Percentiles rank a stretch among this genome's conserved stretches.
These are phyloP conservation scores for Catocala sponsa DNA, from an alignment of 2,888 invertebrate species.

Conservation along the genomic window DNA sequence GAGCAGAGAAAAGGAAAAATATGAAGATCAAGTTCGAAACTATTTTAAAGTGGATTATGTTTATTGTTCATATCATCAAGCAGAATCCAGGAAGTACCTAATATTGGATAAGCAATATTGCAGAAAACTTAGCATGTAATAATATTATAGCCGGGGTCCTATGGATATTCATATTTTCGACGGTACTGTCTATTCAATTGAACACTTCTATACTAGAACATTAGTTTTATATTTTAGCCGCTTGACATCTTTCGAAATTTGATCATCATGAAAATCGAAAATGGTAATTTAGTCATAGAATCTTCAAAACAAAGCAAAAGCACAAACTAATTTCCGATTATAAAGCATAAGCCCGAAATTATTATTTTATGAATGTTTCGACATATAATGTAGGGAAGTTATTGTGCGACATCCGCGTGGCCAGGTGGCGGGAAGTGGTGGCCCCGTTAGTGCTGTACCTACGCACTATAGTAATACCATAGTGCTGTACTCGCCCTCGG, in stretches of 20 bases:
- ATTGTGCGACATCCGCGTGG: slow-evolving; percentile 65
- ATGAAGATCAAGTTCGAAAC: not conserved
- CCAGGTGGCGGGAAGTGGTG: slow-evolving; percentile 76
- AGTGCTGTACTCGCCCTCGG: slow-evolving; percentile 28
- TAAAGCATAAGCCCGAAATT: slow-evolving; percentile 16
- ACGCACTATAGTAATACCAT: slow-evolving; percentile 19
- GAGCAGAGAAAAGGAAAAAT: not conserved
- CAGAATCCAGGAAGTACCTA: not conserved
- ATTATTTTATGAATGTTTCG: slow-evolving; percentile 44
- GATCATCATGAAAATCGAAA: too few relatives aligned
- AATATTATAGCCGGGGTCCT: too few relatives aligned
- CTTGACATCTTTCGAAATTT: too few relatives aligned
- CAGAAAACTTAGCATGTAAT: too few relatives aligned
- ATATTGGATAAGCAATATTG: too few relatives aligned
- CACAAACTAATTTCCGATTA: slow-evolving; percentile 21
- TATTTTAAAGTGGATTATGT: not conserved
- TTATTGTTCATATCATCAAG: not conserved
- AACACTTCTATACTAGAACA: too few relatives aligned
- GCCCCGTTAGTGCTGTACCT: slow-evolving; percentile 60
- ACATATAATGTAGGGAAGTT: slow-evolving; percentile 54
- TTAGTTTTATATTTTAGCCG: too few relatives aligned
- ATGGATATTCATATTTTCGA: too few relatives aligned
- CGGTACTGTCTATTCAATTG: too few relatives aligned
- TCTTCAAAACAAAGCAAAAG: slow-evolving; percentile 4
- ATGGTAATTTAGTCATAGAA: not conserved